Evolutionary conservation across 2,888 invertebrate species (phyloP).

Genomic region (Microplitis manilae): DNA sequence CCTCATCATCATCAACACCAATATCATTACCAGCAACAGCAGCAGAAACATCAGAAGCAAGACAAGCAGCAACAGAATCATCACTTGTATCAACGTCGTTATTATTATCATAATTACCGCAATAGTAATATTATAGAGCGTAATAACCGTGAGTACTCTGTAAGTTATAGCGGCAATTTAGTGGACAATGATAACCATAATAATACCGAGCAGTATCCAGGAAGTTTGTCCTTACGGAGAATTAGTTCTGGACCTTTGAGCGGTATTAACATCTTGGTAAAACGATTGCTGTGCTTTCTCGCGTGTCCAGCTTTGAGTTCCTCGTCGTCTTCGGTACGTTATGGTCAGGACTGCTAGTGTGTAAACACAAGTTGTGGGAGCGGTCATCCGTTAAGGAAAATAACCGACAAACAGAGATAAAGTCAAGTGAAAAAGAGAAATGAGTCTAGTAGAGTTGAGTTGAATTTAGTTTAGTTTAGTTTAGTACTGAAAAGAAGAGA

Average conservation of each 20-base stretch:
- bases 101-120: slow-evolving; percentile 18
- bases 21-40: slow-evolving; percentile 41
- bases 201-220: slow-evolving; percentile 38
- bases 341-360: slow-evolving; percentile 50
- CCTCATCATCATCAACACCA: slow-evolving; percentile 51
- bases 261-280: slow-evolving; percentile 63
- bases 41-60: slow-evolving; percentile 36
- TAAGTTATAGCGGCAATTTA: slow-evolving; percentile 51
- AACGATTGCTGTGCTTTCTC: slow-evolving; percentile 65
- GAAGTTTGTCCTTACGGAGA: slow-evolving; percentile 52
- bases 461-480: background rate
- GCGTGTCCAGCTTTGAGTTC: slow-evolving; percentile 56
- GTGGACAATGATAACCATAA: slow-evolving; percentile 51
- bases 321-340: slow-evolving; percentile 48
- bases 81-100: slow-evolving; percentile 37
- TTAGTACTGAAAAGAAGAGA: background rate
- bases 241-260: slow-evolving; percentile 57
- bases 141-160: slow-evolving; percentile 47
- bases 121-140: slow-evolving; percentile 38
- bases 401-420: background rate
- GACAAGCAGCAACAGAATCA: slow-evolving; percentile 30
- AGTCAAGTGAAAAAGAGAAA: slow-evolving; percentile 5
- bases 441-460: background rate
- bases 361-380: background rate
- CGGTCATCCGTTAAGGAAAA: background rate